Base-by-base conservation (phyloP, 1,140 invertebrate species). In the Dreissena polymorpha region DNA sequence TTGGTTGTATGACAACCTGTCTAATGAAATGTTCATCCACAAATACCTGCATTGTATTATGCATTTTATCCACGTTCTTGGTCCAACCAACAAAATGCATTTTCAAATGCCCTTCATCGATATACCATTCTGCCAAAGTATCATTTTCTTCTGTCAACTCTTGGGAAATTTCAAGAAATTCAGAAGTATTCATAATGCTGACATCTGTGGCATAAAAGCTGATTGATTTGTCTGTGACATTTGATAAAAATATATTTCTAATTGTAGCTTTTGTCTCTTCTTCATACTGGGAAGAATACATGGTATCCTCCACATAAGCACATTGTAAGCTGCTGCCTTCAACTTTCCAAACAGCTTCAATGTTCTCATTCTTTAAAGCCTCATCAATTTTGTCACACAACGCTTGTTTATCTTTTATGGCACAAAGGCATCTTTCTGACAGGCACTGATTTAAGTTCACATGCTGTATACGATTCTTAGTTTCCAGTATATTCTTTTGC, bases 131-230 rank as follows among this genome's bases (percentile, higher is more conserved):
- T 8, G 76, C 76, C 68, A 18, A 13, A 21, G 68, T n/a, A 25
- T 78, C 76, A 78, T 70, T 60, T 2, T n/a, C 51, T 69, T 78
- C 76, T 18, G 76, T 78, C 10, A 70, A 53, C 8, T 39, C 25
- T 70, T 68, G 53, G 27, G 27, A 5, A 25, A 70, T 69, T 13
- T n/a, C 21, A 16, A 1, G n/a, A 64, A 64, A 78, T 70, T 78
- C 76, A 27, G 23, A 6, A 18, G 76, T 69, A 25, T 21, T 18
- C 13, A 78, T 29, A 10, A 78, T 27, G 23, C 69, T 51, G 7
- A 27, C 29, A n/a, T 68, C n/a, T 21, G 27, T 49, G 14, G 10
- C 53, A n/a, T 69, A 12, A 27, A 50, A 65, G 16, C 21, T 60
- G 21, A 60, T 60, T n/a, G 57, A 60, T 23, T 60, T 60, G 16